A percentile compares a stretch with the other conserved stretches of the same genome.
Conservation (phyloP, 2,797 vertebrate genomes). For the Tympanoctomys barrerae region DNA sequence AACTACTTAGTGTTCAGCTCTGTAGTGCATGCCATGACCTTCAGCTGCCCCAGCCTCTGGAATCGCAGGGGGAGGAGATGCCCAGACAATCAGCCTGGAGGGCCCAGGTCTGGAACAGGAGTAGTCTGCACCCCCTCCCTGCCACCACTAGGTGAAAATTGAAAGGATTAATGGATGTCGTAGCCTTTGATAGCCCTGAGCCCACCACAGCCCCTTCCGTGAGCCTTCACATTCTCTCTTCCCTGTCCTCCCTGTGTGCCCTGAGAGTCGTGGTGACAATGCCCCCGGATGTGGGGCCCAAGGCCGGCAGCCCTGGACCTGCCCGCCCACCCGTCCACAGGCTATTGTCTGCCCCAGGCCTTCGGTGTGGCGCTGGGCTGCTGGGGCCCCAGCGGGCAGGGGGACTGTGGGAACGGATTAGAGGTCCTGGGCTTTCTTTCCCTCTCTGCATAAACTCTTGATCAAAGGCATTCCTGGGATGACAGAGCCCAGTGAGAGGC, state of each 20-base stretch:
- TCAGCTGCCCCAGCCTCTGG: not conserved
- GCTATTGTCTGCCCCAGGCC: constrained; percentile 87
- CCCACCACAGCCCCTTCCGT: not conserved
- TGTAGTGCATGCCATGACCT: fast-evolving
- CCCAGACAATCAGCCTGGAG: not conserved
- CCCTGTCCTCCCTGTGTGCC: not conserved
- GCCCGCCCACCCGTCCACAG: constrained; percentile 55
- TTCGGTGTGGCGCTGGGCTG: constrained; percentile 86
- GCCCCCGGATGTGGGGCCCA: constrained; percentile 61
- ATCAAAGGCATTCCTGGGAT: constrained; percentile 97
- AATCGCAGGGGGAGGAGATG: not conserved
- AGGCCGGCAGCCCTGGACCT: not conserved
- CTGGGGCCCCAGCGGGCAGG: constrained; percentile 89
- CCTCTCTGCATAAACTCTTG: constrained; percentile 91
- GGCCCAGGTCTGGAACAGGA: not conserved
- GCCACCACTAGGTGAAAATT: not conserved
- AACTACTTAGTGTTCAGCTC: not conserved
- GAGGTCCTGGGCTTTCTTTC: constrained; percentile 89
- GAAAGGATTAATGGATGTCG: not conserved
- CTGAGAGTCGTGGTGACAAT: not conserved
- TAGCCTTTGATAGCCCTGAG: not conserved
- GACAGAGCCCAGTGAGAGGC: constrained; percentile 90
- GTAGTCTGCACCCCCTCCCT: not conserved
- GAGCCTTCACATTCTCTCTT: not conserved
- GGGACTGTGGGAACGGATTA: constrained; percentile 95